These are phyloP conservation scores for Heliangelus exortis DNA, from an alignment of 2,797 vertebrate species.

Conservation along the genomic window DNA sequence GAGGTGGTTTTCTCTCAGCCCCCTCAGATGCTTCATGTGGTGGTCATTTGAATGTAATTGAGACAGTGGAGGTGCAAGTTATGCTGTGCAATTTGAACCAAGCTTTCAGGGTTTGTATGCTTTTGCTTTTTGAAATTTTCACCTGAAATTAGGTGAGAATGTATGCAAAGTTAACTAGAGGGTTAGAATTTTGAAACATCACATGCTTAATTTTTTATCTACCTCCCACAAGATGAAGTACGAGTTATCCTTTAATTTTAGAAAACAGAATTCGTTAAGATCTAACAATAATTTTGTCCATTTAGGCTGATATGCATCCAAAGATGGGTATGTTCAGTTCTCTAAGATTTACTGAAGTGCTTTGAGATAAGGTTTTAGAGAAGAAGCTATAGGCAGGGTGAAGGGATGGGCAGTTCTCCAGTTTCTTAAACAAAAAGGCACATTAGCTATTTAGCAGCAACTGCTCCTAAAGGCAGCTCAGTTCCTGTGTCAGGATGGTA, in stretches of 20 bases:
- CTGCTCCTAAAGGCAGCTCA: constrained; percentile 12
- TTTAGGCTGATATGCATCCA: not conserved
- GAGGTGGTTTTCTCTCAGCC: not conserved
- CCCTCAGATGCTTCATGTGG: not conserved
- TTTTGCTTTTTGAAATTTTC: not conserved
- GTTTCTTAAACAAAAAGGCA: not conserved
- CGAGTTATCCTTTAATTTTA: not conserved
- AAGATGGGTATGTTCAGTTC: not conserved
- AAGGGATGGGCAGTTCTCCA: not conserved
- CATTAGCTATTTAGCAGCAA: constrained; percentile 23
- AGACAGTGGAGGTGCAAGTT: not conserved
- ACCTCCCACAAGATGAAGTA: not conserved
- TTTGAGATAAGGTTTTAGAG: not conserved
- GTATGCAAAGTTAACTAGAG: not conserved
- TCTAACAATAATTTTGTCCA: not conserved
- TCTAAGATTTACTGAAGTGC: not conserved
- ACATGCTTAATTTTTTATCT: not conserved
- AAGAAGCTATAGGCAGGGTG: not conserved
- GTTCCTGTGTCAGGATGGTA: constrained; percentile 69
- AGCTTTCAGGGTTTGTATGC: not conserved
- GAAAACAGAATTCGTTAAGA: not conserved
- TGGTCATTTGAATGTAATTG: not conserved
- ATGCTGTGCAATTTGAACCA: not conserved
- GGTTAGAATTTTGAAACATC: not conserved
- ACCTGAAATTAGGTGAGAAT: not conserved